These are phyloP conservation scores for Malaclemys terrapin DNA, from an alignment of 2,113 vertebrate genomes.

Conservation along the genomic window DNA sequence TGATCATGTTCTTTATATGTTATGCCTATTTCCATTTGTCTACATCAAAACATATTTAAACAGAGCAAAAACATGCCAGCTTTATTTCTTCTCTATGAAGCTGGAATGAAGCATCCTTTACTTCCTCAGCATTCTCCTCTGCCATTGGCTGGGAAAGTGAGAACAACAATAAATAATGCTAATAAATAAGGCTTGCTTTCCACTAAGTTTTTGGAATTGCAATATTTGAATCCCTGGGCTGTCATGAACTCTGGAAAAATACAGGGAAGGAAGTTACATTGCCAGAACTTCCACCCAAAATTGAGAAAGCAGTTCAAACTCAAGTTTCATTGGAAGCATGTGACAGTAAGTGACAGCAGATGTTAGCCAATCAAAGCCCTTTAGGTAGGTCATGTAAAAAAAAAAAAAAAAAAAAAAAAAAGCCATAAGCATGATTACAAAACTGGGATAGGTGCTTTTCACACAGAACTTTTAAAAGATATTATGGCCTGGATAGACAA, in stretches of 20 bases:
- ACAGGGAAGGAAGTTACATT: constrained; percentile 72
- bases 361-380: background rate
- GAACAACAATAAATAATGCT: constrained; percentile 25
- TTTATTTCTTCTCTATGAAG: accelerated
- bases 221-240: constrained; percentile 67
- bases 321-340: constrained; percentile 30
- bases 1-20: background rate
- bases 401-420: background rate
- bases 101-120: background rate
- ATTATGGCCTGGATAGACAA: background rate
- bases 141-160: background rate
- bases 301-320: constrained; percentile 62
- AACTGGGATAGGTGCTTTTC: constrained; percentile 14
- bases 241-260: constrained; percentile 64
- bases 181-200: background rate
- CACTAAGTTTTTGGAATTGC: constrained; percentile 33
- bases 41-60: background rate
- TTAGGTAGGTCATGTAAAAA: background rate
- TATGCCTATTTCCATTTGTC: background rate
- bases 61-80: accelerated
- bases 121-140: background rate
- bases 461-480: background rate
- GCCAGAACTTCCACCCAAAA: constrained; percentile 62
- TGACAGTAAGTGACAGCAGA: constrained; percentile 33
- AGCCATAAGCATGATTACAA: constrained; percentile 12